phyloP scores from a whole-genome alignment of 2,113 vertebrate species.

The Ctenodactylus gundi region DNA sequence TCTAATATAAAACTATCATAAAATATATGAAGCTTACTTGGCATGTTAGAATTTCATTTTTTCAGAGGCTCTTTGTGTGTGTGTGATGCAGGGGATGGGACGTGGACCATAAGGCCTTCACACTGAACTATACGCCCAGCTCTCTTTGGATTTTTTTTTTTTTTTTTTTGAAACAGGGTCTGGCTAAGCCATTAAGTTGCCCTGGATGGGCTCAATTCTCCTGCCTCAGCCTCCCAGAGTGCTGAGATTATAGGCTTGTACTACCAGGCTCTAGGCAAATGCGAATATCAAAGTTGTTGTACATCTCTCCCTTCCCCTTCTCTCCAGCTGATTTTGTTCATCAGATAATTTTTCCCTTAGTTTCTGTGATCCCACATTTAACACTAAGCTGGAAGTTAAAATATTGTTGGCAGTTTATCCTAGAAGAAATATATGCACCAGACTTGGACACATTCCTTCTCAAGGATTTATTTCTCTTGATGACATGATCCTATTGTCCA shows the following conservation, averaged over 20 bases:
- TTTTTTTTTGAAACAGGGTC: too few species aligned
- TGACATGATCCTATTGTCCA: background rate
- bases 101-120: too few species aligned
- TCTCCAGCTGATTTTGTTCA: background rate
- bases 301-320: background rate
- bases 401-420: background rate
- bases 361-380: background rate
- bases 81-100: too few species aligned
- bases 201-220: too few species aligned
- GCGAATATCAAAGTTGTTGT: background rate
- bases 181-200: too few species aligned
- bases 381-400: constrained; percentile 21
- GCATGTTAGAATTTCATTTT: background rate
- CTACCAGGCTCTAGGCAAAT: too few species aligned
- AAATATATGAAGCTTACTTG: constrained; percentile 31
- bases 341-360: background rate
- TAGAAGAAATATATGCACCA: background rate
- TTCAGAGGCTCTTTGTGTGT: background rate
- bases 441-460: background rate
- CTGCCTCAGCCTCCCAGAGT: too few species aligned
- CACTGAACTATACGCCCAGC: too few species aligned
- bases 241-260: too few species aligned
- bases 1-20: background rate
- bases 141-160: too few species aligned
- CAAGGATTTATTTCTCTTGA: constrained; percentile 35